Evolutionary conservation across 1,140 invertebrate genomes (phyloP).

Genomic region (Leptoteleia sp.): DNA sequence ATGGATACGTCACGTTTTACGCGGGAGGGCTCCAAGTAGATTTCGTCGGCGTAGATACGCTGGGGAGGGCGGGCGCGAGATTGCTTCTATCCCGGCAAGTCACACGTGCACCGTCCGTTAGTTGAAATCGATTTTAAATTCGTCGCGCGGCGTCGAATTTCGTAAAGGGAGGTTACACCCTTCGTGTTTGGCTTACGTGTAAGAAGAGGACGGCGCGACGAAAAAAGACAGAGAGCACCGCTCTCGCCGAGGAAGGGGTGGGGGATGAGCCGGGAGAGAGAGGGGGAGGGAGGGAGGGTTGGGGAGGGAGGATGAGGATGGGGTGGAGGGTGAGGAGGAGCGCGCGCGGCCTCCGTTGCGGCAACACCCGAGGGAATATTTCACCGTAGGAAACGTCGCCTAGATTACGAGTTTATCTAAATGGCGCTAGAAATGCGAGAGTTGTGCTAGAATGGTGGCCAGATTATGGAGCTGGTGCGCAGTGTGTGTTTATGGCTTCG

Average conservation of each 20-base stretch:
- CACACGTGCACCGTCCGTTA: conserved; percentile 51
- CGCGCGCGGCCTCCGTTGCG: conserved; percentile 39
- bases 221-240: conserved; percentile 31
- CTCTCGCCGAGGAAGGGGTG: conserved; percentile 5
- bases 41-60: conserved; percentile 23
- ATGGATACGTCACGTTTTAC: conserved; percentile 47
- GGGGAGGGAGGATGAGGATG: neutral
- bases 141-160: conserved; percentile 61
- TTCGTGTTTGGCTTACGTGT: conserved; percentile 21
- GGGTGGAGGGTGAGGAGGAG: conserved; percentile 7
- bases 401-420: conserved; percentile 81
- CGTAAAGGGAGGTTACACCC: conserved; percentile 64
- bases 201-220: conserved; percentile 45
- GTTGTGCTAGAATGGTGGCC: conserved; percentile 69
- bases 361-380: conserved; percentile 76
- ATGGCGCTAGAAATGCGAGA: conserved; percentile 75
- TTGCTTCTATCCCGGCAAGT: conserved; percentile 51
- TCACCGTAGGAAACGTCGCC: conserved; percentile 75
- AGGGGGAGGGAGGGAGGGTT: conserved; percentile 5
- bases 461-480: conserved; percentile 72
- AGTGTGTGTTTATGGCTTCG: conserved; percentile 76
- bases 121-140: conserved; percentile 73
- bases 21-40: conserved; percentile 7
- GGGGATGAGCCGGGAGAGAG: neutral
- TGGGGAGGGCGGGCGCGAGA: conserved; percentile 58